phyloP scores from a whole-genome alignment of 1,140 invertebrate species.

The Drosophila ananassae region DNA sequence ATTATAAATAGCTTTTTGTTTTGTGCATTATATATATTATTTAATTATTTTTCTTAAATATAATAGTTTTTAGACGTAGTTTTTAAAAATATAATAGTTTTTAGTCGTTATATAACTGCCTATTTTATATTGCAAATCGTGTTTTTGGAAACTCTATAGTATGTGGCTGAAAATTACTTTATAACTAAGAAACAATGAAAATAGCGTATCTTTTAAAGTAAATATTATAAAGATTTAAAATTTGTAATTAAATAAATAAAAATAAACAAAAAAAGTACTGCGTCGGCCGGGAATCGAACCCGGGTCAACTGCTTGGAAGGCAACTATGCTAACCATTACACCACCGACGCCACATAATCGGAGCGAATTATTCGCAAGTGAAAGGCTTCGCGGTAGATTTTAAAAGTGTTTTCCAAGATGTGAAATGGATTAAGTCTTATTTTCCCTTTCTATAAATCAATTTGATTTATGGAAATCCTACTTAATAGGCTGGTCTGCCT shows the following conservation, averaged over 20 bases:
- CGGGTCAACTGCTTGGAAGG: constrained; percentile 97
- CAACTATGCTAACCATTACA: constrained; percentile 91
- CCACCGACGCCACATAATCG: constrained; percentile 86
- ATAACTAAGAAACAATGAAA: too few relatives aligned
- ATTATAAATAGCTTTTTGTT: neutral
- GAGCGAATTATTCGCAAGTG: neutral
- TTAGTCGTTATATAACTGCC: too few relatives aligned
- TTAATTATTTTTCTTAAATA: too few relatives aligned
- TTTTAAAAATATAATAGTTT: too few relatives aligned
- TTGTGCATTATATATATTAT: too few relatives aligned
- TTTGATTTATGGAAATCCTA: constrained; percentile 26
- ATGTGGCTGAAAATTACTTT: too few relatives aligned
- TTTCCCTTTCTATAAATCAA: neutral
- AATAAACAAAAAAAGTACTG: constrained; percentile 82
- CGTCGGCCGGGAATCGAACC: constrained; percentile 97
- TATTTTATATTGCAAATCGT: too few relatives aligned
- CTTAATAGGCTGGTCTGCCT: constrained; percentile 34
- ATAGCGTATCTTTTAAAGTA: too few relatives aligned
- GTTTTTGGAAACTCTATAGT: too few relatives aligned
- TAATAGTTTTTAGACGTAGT: too few relatives aligned
- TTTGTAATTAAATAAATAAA: neutral
- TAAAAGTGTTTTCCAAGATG: neutral
- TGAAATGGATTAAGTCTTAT: neutral
- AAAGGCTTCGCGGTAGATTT: neutral
- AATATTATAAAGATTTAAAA: too few relatives aligned